Conservation (phyloP, 2,797 vertebrate species). For the Pangasius djambal region DNA sequence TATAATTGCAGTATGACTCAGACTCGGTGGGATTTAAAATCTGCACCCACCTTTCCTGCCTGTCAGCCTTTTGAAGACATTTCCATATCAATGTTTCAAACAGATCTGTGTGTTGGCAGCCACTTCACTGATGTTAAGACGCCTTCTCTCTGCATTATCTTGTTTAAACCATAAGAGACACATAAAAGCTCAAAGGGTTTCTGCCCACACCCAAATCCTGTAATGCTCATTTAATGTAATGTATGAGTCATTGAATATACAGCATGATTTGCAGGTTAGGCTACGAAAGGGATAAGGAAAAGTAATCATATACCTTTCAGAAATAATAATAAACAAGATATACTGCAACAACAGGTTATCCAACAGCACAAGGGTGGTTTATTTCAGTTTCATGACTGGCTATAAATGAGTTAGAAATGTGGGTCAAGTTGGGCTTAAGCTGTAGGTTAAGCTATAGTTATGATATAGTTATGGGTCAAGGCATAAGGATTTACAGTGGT, state of each 20-base stretch:
- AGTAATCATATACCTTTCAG: neutral
- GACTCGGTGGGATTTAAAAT: conserved; percentile 27
- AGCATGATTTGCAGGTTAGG: neutral
- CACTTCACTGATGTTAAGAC: neutral
- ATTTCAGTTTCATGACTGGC: neutral
- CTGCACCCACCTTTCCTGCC: neutral
- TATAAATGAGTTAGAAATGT: neutral
- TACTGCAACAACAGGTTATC: neutral
- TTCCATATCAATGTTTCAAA: conserved; percentile 10
- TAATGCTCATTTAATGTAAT: neutral
- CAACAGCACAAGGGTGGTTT: neutral
- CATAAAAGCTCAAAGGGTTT: neutral
- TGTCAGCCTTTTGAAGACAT: conserved; percentile 22
- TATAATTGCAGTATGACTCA: conserved; percentile 34
- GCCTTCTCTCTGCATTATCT: conserved; percentile 5
- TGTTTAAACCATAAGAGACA: conserved; percentile 4
- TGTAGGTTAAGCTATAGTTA: neutral
- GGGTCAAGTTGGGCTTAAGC: neutral
- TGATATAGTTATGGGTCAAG: neutral
- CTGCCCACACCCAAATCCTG: conserved; percentile 4
- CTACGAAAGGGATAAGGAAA: neutral
- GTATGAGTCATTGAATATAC: conserved; percentile 6
- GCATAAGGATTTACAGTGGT: neutral
- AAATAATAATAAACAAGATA: neutral
- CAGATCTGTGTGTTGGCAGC: conserved; percentile 3